Evolutionary conservation across 2,113 vertebrate species (phyloP).

Genomic region (Coregonus clupeaformis): DNA sequence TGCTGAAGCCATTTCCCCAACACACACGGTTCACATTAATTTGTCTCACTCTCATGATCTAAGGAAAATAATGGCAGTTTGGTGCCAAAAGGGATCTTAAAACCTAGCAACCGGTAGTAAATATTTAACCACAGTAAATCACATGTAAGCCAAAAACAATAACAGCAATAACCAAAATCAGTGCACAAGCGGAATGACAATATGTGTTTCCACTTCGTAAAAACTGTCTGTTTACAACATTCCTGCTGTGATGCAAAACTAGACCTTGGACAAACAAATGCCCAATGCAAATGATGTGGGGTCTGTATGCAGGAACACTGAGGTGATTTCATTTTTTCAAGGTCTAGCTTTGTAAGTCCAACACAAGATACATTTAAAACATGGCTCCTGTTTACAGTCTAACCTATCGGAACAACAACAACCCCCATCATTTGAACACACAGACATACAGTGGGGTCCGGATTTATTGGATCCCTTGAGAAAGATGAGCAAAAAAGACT

Average conservation of each 20-base stretch:
- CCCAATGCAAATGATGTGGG: not conserved
- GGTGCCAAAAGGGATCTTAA: not conserved
- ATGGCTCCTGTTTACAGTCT: too few species aligned
- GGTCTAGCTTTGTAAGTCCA: too few species aligned
- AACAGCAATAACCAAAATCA: conserved; percentile 6
- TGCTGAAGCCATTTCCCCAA: not conserved
- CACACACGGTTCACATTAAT: conserved; percentile 23
- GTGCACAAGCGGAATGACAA: too few species aligned
- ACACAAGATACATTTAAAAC: too few species aligned
- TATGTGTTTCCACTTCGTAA: not conserved
- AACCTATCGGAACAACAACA: not conserved
- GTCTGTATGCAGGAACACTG: too few species aligned
- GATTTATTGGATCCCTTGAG: too few species aligned
- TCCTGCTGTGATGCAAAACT: not conserved
- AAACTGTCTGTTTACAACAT: not conserved
- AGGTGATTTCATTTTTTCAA: too few species aligned
- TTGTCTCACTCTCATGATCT: not conserved
- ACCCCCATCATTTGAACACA: not conserved
- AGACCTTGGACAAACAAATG: conserved; percentile 3
- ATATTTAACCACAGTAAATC: conserved; percentile 34
- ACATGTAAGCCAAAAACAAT: conserved; percentile 26
- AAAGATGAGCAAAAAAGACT: too few species aligned
- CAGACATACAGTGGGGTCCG: not conserved
- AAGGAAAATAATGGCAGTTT: conserved; percentile 7
- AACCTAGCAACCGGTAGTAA: conserved; percentile 18